A percentile compares a stretch with the other conserved stretches of the same genome.
Evolutionary conservation across 1,140 invertebrate species (phyloP).

Genomic region (Ips nitidus): DNA sequence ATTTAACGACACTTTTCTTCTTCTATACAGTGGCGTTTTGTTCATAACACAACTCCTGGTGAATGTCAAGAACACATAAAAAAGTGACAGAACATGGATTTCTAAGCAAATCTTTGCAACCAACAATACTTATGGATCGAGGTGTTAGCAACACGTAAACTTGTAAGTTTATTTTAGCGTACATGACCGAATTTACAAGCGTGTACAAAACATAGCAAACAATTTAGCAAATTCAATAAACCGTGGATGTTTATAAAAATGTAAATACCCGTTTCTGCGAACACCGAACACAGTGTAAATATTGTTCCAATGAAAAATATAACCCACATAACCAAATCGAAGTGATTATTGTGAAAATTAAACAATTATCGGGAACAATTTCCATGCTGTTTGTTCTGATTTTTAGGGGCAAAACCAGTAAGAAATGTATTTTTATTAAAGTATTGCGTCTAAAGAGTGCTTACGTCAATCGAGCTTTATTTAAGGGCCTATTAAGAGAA

Average conservation of each 20-base stretch:
- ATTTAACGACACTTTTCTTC: too few relatives aligned
- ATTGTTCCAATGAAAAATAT: constrained; percentile 23
- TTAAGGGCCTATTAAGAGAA: not conserved
- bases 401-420: not conserved
- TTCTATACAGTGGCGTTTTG: too few relatives aligned
- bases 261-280: constrained; percentile 19
- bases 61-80: too few relatives aligned
- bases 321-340: constrained; percentile 10
- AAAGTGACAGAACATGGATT: too few relatives aligned
- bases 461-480: not conserved
- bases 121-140: too few relatives aligned
- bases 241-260: constrained; percentile 26
- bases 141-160: too few relatives aligned
- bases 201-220: constrained; percentile 21
- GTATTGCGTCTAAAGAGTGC: not conserved
- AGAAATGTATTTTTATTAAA: not conserved
- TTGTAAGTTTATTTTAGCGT: constrained; percentile 12
- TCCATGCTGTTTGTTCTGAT: not conserved
- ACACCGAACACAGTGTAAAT: constrained; percentile 17
- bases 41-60: too few relatives aligned
- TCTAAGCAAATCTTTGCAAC: too few relatives aligned
- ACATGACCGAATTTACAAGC: constrained; percentile 21
- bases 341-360: constrained; percentile 8
- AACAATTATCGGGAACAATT: constrained; percentile 8
- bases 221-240: constrained; percentile 29